Evolutionary conservation across 2,113 vertebrate species (phyloP).

Genomic region (Saccopteryx bilineata): DNA sequence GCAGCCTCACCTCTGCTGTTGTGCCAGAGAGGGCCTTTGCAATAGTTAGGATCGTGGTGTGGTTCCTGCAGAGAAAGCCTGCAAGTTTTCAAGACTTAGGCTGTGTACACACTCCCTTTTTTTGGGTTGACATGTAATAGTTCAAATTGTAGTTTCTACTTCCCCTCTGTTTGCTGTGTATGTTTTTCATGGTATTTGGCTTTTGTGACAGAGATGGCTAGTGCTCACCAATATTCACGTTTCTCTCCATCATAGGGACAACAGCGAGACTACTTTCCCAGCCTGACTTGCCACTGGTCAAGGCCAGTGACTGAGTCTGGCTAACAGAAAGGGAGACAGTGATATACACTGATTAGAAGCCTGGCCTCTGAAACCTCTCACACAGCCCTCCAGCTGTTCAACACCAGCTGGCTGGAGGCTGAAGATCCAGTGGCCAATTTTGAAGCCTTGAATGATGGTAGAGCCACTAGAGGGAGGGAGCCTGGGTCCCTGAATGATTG

Average conservation of each 20-base stretch:
- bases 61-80: background rate
- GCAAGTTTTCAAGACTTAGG: background rate
- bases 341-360: background rate
- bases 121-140: background rate
- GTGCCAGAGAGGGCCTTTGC: background rate
- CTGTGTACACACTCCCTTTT: background rate
- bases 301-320: background rate
- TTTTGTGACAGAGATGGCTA: background rate
- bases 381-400: background rate
- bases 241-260: background rate
- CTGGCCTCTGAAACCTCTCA: background rate
- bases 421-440: background rate
- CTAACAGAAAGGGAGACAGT: background rate
- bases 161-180: background rate
- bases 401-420: background rate
- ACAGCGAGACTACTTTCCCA: background rate
- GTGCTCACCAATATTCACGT: background rate
- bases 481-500: background rate
- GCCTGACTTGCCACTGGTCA: background rate
- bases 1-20: background rate
- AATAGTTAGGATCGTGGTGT: too few relatives aligned
- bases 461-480: background rate
- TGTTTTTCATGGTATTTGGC: background rate
- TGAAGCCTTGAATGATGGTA: background rate
- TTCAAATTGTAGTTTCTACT: background rate